These are phyloP conservation scores for Mermis nigrescens DNA, from an alignment of 2,888 invertebrate species.

Conservation along the genomic window DNA sequence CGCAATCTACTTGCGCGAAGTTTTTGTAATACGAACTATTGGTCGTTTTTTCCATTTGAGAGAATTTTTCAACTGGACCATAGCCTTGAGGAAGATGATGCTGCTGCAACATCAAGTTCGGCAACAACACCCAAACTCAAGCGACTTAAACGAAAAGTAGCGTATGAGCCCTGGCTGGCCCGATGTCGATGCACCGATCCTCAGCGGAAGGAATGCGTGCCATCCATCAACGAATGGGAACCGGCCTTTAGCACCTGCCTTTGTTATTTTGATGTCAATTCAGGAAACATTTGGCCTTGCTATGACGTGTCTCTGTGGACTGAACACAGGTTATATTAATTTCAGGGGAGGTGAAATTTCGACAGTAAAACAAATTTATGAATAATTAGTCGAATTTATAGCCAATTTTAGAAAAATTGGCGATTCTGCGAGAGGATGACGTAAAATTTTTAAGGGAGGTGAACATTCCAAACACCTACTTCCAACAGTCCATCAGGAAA, in stretches of 20 bases:
- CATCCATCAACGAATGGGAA: not conserved
- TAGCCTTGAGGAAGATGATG: not conserved
- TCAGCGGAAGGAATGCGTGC: not conserved
- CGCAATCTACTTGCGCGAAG: too few species aligned
- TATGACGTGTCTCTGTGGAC: constrained; percentile 5
- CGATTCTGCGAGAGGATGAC: too few species aligned
- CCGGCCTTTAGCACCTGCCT: constrained; percentile 1
- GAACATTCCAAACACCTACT: too few species aligned
- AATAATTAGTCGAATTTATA: too few species aligned
- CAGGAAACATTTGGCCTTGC: not conserved
- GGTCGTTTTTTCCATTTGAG: not conserved
- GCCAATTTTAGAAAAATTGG: too few species aligned
- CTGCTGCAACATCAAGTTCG: too few species aligned
- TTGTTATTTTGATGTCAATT: constrained; percentile 1
- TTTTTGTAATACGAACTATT: not conserved
- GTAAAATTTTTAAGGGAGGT: too few species aligned
- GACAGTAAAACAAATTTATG: too few species aligned
- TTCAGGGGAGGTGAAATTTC: not conserved
- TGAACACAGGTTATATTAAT: not conserved
- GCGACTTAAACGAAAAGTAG: not conserved
- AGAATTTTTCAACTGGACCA: constrained; percentile 10
- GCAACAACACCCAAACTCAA: not conserved
- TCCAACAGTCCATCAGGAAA: too few species aligned
- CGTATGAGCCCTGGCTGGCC: constrained; percentile 9
- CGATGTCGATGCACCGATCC: constrained; percentile 1